Evolutionary conservation across 2,797 vertebrate genomes (phyloP), one percentile per base, ranked within the genome.

Genomic region (Sebastes matsubarae): DNA sequence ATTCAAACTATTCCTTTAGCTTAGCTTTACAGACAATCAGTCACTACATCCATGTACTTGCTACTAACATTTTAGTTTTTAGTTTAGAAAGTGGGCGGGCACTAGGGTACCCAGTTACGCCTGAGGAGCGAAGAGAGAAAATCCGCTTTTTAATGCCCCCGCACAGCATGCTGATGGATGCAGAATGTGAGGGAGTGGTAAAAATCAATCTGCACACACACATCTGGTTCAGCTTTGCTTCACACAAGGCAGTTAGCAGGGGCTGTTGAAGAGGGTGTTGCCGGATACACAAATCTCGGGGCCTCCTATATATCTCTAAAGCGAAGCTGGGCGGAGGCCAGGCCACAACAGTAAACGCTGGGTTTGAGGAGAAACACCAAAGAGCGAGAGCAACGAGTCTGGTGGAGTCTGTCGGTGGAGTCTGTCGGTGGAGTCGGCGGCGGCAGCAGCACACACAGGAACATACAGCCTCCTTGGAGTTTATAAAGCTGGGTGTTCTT

Each of bases 161-260:
- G 50, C 82, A 72, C 86, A 88, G 88, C 81, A 82, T 86, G 92
- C 90, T 94, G 93, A 93, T 91, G 82, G 88, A 89, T 92, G 90
- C 89, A 89, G 88, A 93, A 91, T 81, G 82, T 75, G 82, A 93
- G 92, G 92, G 93, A 89, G 92, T 90, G 89, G 93, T 87, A 80
- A 89, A 85, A 90, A 88, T 91, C 89, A 54, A 87, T 92, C 88
- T 81, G 80, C 79, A 80, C 78, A 77, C 84, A 86, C 89, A 93
- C 94, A 95, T 96, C 95, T 96, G 95, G 89, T 94, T 94, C 81
- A 90, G 91, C 85, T 96, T 96, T 95, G 87, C 89, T 90, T 93
- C 90, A 92, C 89, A 93, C 89, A 92, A 87, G 86, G 88, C 89
- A 92, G 89, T 94, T 93, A 95, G 93, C 88, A 88, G 83, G 84